Percentiles rank a stretch among this genome's conserved stretches.
These are phyloP conservation scores for Barbus barbus DNA, from an alignment of 2,113 vertebrate species.

Conservation along the genomic window DNA sequence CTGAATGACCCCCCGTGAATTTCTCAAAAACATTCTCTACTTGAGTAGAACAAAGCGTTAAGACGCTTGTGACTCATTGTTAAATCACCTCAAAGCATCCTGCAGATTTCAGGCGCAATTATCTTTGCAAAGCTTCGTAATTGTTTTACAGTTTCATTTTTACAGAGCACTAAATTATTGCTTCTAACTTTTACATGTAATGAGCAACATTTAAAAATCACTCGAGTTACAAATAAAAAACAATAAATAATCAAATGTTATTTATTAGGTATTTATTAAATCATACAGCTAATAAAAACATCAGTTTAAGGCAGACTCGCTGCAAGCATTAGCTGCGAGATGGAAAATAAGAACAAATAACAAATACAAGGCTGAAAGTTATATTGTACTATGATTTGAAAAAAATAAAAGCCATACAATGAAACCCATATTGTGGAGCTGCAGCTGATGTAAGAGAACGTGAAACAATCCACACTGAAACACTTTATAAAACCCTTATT, in stretches of 20 bases:
- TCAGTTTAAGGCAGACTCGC: constrained; percentile 75
- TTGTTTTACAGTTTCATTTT: not conserved
- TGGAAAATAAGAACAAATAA: constrained; percentile 59
- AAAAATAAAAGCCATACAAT: constrained; percentile 64
- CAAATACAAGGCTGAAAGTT: constrained; percentile 59
- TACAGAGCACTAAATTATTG: not conserved
- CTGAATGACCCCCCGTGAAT: not conserved
- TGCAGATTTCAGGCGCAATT: constrained; percentile 26
- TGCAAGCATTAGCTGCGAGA: constrained; percentile 66
- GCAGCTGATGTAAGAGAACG: not conserved
- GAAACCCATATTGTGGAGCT: constrained; percentile 44
- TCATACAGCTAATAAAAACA: constrained; percentile 74
- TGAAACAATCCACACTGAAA: constrained; percentile 27
- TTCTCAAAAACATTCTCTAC: constrained; percentile 18
- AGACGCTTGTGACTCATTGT: constrained; percentile 18
- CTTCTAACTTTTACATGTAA: not conserved
- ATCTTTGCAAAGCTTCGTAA: constrained; percentile 7
- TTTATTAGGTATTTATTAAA: constrained; percentile 72
- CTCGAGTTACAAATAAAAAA: not conserved
- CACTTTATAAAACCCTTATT: constrained; percentile 28
- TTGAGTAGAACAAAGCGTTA: not conserved
- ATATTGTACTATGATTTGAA: constrained; percentile 64
- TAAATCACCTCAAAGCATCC: not conserved
- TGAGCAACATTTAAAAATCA: not conserved
- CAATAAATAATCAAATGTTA: constrained; percentile 18